Percentiles rank a stretch among this genome's conserved stretches.
Evolutionary conservation across 2,797 vertebrate genomes (phyloP).

Genomic region (Lateolabrax maculatus): DNA sequence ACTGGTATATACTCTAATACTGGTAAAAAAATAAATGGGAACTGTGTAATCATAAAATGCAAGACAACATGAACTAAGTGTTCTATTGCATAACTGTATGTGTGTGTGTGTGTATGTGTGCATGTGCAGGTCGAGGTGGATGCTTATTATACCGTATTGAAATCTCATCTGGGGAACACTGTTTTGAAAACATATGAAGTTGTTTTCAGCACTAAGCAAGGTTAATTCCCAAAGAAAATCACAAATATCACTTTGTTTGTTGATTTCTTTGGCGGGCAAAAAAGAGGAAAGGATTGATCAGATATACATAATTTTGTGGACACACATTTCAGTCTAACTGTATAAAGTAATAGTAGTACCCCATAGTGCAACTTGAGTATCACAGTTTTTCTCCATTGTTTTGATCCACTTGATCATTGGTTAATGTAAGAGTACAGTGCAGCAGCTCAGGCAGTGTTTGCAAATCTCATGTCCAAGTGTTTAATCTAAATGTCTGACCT

Average conservation of each 20-base stretch:
- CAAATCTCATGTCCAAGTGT: no score
- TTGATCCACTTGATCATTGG: no score
- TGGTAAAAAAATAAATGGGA: conserved; percentile 11
- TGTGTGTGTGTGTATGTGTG: background rate
- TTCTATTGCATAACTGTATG: background rate
- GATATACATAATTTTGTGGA: background rate
- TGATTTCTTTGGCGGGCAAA: background rate
- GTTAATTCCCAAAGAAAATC: conserved; percentile 1
- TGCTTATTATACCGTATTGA: background rate
- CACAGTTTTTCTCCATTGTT: background rate
- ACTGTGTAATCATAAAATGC: conserved; percentile 16
- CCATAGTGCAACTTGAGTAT: background rate
- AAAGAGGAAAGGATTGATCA: background rate
- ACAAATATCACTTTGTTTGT: background rate
- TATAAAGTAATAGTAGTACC: background rate
- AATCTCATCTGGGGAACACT: background rate
- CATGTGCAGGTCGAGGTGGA: background rate
- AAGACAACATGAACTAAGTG: background rate
- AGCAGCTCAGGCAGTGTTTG: no score
- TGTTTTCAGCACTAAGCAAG: conserved; percentile 19
- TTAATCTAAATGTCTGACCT: no score
- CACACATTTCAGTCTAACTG: background rate
- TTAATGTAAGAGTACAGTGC: no score
- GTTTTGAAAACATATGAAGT: background rate
- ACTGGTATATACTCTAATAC: conserved; percentile 26